Evolutionary conservation across 2,888 invertebrate species (phyloP).

Genomic region (Hipparchia sbordonii): DNA sequence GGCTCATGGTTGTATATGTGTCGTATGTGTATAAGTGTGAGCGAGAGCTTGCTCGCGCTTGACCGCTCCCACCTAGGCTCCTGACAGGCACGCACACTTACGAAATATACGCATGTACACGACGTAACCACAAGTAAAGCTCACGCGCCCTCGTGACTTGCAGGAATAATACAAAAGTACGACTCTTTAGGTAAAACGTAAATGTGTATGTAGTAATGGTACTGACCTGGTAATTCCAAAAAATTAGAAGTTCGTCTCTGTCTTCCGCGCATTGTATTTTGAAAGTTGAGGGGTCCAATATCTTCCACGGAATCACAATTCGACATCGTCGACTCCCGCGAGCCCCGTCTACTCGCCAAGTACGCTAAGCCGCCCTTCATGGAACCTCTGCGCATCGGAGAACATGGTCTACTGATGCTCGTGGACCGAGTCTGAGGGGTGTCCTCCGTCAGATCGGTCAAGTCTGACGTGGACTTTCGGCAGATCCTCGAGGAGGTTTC

Average conservation of each 20-base stretch:
- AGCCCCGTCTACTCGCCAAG: slow-evolving; percentile 93
- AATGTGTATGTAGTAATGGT: not conserved
- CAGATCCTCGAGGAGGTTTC: slow-evolving; percentile 79
- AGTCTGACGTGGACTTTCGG: slow-evolving; percentile 90
- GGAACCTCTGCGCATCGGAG: slow-evolving; percentile 87
- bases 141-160: no score
- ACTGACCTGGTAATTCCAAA: slow-evolving; percentile 91
- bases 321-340: slow-evolving; percentile 89
- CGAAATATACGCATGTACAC: no score
- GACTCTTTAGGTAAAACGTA: no score
- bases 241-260: slow-evolving; percentile 94
- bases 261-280: slow-evolving; percentile 88
- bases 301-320: slow-evolving; percentile 87
- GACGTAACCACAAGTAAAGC: no score
- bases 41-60: no score
- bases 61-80: no score
- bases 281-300: slow-evolving; percentile 91
- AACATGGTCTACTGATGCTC: slow-evolving; percentile 84
- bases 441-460: slow-evolving; percentile 84
- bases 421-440: slow-evolving; percentile 84
- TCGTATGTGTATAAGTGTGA: no score
- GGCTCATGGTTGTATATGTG: no score
- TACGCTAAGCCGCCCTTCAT: slow-evolving; percentile 89
- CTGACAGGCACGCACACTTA: no score
- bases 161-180: no score